Evolutionary conservation across 2,888 invertebrate genomes (phyloP).

Genomic region (Melangyna quadrimaculata): DNA sequence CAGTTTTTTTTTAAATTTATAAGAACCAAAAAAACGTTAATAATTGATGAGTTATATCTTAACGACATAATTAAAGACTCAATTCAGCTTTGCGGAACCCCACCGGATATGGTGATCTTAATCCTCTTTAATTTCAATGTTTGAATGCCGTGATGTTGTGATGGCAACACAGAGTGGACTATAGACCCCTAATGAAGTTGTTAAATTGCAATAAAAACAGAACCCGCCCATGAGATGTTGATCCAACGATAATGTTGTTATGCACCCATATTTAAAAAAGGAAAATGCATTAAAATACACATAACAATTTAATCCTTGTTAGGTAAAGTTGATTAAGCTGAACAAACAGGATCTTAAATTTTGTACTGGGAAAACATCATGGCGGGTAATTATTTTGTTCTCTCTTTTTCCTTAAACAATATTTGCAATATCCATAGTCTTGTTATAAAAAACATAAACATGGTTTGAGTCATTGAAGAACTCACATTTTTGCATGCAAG

Average conservation of each 20-base stretch:
- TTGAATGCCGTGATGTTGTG: not conserved
- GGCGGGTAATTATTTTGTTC: not conserved
- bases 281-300: not conserved
- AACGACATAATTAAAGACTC: conserved; percentile 56
- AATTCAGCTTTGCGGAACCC: conserved; percentile 25
- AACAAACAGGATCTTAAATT: not conserved
- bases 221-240: conserved; percentile 18
- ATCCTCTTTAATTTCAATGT: conserved; percentile 2
- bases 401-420: not conserved
- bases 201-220: conserved; percentile 52
- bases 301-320: conserved; percentile 39
- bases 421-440: not conserved
- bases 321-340: conserved; percentile 1
- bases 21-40: not conserved
- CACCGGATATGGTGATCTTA: conserved; percentile 27
- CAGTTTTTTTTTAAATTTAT: not conserved
- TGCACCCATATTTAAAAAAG: not conserved
- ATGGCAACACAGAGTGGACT: not conserved
- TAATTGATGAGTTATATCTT: conserved; percentile 57
- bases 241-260: not conserved
- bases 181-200: conserved; percentile 53
- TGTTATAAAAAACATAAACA: not conserved
- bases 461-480: not conserved
- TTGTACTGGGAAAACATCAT: not conserved
- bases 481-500: conserved; percentile 5